Conservation (phyloP, 2,888 invertebrate species). For the Antheraea assamensis region DNA sequence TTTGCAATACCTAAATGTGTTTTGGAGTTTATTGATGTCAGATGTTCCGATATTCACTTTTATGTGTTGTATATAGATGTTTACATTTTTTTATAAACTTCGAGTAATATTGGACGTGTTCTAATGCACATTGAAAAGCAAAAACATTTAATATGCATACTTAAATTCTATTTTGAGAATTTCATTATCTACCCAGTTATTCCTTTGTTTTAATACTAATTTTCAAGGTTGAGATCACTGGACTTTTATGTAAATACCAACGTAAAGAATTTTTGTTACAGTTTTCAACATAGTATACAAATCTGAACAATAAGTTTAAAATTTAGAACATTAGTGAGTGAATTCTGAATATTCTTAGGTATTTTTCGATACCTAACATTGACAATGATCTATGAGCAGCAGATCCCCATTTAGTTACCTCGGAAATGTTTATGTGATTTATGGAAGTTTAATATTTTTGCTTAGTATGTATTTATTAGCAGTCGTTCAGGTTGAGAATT, state of each 20-base stretch:
- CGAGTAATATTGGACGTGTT: background rate
- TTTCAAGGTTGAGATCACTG: constrained; percentile 22
- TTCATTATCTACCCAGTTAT: constrained; percentile 5
- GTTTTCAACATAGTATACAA: background rate
- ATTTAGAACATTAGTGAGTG: background rate
- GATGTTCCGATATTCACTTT: too few species aligned
- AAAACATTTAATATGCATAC: constrained; percentile 9
- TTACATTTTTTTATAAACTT: background rate
- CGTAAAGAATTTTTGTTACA: background rate
- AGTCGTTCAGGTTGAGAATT: background rate
- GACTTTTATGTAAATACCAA: constrained; percentile 20
- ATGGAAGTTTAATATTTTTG: background rate
- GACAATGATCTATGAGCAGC: too few species aligned
- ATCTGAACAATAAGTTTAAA: background rate
- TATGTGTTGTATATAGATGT: too few species aligned
- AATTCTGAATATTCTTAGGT: background rate
- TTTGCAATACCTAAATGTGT: too few species aligned
- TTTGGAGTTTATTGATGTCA: too few species aligned
- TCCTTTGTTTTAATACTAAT: constrained; percentile 19
- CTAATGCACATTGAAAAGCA: background rate
- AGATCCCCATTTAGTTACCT: background rate
- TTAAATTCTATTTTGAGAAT: constrained; percentile 4
- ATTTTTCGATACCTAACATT: background rate
- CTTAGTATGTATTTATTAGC: background rate
- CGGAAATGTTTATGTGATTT: background rate